Evolutionary conservation across 1,140 invertebrate species (phyloP).

Genomic region (Steinernema feltiae): DNA sequence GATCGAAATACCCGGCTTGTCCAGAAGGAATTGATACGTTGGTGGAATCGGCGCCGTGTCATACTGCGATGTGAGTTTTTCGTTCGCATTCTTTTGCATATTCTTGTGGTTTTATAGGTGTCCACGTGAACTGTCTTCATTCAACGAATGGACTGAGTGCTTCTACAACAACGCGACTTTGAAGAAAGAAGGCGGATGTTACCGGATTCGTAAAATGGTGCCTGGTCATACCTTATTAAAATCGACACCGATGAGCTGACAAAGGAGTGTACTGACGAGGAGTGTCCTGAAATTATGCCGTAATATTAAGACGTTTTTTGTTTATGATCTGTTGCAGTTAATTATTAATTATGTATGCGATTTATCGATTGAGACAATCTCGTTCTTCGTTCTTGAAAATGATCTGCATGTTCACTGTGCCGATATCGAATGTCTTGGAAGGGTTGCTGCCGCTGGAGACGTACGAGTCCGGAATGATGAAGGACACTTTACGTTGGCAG

Average conservation of each 20-base stretch:
- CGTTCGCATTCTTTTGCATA: background rate
- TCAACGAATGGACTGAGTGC: background rate
- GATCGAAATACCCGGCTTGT: background rate
- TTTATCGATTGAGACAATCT: conserved; percentile 28
- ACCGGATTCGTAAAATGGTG: background rate
- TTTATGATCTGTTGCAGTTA: no score
- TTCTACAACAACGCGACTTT: background rate
- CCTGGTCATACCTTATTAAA: background rate
- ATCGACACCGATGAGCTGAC: background rate
- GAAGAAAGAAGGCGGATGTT: background rate
- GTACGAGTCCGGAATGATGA: conserved; percentile 26
- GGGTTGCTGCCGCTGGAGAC: conserved; percentile 21
- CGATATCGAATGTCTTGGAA: conserved; percentile 32
- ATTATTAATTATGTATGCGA: no score
- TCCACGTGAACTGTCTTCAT: background rate
- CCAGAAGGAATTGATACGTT: background rate
- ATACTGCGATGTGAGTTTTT: background rate
- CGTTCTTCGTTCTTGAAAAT: conserved; percentile 36
- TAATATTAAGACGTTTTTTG: background rate
- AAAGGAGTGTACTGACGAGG: background rate
- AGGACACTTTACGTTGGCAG: conserved; percentile 27
- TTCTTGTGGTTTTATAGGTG: background rate
- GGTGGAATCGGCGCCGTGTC: background rate
- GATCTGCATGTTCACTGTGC: conserved; percentile 35
- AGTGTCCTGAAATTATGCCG: background rate